Percentiles rank a stretch among this genome's conserved stretches.
phyloP scores from a whole-genome alignment of 2,797 vertebrate species.

The Spea hammondii region DNA sequence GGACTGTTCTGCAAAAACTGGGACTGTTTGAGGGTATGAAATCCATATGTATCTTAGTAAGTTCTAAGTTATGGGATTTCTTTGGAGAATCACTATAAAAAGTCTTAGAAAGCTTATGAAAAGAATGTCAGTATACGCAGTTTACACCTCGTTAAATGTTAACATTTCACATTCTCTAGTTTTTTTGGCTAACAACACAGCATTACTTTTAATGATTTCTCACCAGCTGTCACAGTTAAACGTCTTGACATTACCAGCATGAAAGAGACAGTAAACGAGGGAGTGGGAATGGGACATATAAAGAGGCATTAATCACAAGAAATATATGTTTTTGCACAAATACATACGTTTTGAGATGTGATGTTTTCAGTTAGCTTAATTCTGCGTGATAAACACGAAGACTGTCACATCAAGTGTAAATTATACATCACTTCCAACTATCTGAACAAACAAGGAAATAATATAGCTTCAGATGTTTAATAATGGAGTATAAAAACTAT shows the following conservation, averaged over 20 bases:
- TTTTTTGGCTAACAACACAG: constrained; percentile 66
- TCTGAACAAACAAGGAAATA: background rate
- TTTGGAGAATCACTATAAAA: constrained; percentile 21
- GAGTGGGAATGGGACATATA: constrained; percentile 56
- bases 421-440: background rate
- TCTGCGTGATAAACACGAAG: background rate
- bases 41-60: background rate
- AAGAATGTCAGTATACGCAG: constrained; percentile 57
- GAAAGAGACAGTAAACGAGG: constrained; percentile 49
- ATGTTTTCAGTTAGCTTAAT: constrained; percentile 33
- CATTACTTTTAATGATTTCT: constrained; percentile 72
- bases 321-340: constrained; percentile 43
- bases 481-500: background rate
- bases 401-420: background rate
- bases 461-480: background rate
- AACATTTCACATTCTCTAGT: constrained; percentile 66
- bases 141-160: constrained; percentile 66
- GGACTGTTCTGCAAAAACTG: too few species aligned
- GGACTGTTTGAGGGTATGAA: too few species aligned
- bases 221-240: constrained; percentile 66
- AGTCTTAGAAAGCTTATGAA: constrained; percentile 11
- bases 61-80: constrained; percentile 11
- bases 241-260: constrained; percentile 63
- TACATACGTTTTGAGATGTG: background rate
- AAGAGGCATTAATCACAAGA: constrained; percentile 60